These are phyloP conservation scores for Homarus americanus DNA, from an alignment of 1,140 invertebrate species.

Conservation along the genomic window DNA sequence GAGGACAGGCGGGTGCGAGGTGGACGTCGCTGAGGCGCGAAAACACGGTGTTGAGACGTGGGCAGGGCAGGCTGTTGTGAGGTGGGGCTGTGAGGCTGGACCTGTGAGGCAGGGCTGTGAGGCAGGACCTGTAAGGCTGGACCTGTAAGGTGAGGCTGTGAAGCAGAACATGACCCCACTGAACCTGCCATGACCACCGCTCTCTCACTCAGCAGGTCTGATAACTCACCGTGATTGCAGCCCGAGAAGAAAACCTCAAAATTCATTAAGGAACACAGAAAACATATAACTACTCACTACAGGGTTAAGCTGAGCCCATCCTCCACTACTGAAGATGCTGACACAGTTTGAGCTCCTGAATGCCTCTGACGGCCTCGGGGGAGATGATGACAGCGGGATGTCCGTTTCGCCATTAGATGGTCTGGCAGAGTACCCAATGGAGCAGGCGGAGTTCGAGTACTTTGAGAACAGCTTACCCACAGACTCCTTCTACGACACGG, in stretches of 20 bases:
- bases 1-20: not conserved
- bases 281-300: not conserved
- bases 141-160: not conserved
- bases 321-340: conserved; percentile 9
- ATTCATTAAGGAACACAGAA: too few relatives aligned
- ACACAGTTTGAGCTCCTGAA: conserved; percentile 47
- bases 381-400: conserved; percentile 47
- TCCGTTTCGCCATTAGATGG: conserved; percentile 42
- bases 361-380: conserved; percentile 25
- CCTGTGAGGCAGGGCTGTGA: not conserved
- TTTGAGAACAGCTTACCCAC: conserved; percentile 38
- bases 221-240: not conserved
- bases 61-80: not conserved
- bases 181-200: not conserved
- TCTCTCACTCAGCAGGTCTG: too few relatives aligned
- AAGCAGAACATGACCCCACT: not conserved
- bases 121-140: too few relatives aligned
- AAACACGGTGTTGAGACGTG: too few relatives aligned
- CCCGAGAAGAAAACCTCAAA: not conserved
- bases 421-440: conserved; percentile 45
- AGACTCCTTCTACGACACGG: conserved; percentile 24
- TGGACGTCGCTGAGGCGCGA: not conserved
- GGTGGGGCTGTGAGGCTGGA: not conserved
- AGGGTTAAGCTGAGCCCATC: not conserved
- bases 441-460: conserved; percentile 55